Conservation (phyloP, 2,797 vertebrate species). For the Leptodactylus fallax region DNA sequence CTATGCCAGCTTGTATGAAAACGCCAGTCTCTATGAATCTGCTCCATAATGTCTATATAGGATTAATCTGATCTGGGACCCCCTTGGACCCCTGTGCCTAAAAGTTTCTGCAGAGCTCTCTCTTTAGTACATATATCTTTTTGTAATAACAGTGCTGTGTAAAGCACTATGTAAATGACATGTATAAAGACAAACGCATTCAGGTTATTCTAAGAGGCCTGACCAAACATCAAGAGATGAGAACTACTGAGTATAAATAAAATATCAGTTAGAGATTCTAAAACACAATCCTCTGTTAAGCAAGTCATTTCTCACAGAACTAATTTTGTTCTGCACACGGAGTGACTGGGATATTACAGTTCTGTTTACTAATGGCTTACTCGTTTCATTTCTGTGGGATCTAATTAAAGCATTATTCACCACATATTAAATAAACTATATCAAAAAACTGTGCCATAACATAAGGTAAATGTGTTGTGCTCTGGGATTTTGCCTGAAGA, state of each 20-base stretch:
- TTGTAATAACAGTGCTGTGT: not conserved
- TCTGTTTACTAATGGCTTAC: conserved; percentile 58
- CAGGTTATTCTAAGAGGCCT: not conserved
- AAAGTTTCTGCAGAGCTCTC: not conserved
- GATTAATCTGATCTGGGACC: not conserved
- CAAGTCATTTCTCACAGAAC: conserved; percentile 45
- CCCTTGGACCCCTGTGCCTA: no score
- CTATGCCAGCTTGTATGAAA: no score
- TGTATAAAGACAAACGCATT: not conserved
- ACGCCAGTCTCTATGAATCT: no score
- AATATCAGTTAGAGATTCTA: conserved; percentile 40
- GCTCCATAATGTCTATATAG: not conserved
- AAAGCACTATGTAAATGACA: not conserved
- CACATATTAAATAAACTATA: conserved; percentile 65
- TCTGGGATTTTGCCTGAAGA: conserved; percentile 54
- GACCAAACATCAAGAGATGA: conserved; percentile 20
- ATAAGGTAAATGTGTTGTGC: conserved; percentile 62
- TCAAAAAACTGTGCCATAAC: conserved; percentile 52
- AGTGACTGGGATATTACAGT: conserved; percentile 53
- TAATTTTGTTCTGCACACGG: conserved; percentile 49
- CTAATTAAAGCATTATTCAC: conserved; percentile 64
- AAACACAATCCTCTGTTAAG: conserved; percentile 47
- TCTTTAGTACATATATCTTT: no score
- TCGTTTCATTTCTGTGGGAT: conserved; percentile 55
- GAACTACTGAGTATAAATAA: conserved; percentile 37